These are phyloP conservation scores for Zosterops japonicus DNA, from an alignment of 2,113 vertebrate species.

Conservation along the genomic window DNA sequence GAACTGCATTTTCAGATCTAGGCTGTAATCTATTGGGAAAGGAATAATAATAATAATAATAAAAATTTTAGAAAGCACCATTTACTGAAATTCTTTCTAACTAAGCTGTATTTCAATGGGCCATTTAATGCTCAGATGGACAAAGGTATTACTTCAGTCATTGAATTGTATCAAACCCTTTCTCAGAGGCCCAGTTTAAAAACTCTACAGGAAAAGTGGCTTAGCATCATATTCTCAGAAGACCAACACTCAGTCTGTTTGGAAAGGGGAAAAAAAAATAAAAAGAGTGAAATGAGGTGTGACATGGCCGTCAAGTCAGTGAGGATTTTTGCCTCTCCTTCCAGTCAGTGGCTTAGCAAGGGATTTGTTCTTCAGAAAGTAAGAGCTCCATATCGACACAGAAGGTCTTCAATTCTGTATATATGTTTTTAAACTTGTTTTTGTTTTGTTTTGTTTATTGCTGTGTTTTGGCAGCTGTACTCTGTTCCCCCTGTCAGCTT, in stretches of 20 bases:
- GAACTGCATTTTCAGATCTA: slow-evolving; percentile 80
- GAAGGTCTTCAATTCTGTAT: not conserved
- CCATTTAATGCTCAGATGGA: slow-evolving; percentile 86
- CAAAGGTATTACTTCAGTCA: slow-evolving; percentile 86
- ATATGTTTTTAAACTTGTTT: not conserved
- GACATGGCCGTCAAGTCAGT: slow-evolving; percentile 5
- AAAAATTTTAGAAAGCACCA: slow-evolving; percentile 71
- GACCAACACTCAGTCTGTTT: slow-evolving; percentile 66
- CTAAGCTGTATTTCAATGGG: slow-evolving; percentile 82
- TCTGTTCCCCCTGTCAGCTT: not conserved
- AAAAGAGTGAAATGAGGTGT: slow-evolving; percentile 69
- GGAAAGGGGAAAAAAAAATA: not conserved
- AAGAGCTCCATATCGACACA: not conserved
- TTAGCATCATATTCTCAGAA: slow-evolving; percentile 73
- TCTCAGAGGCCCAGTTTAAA: slow-evolving; percentile 78
- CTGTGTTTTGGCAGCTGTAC: not conserved
- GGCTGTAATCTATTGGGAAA: slow-evolving; percentile 74
- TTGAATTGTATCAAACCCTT: slow-evolving; percentile 78
- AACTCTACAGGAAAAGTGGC: slow-evolving; percentile 76
- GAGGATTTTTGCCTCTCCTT: slow-evolving; percentile 28
- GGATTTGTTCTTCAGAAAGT: slow-evolving; percentile 34
- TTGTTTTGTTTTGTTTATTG: not conserved
- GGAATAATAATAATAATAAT: slow-evolving; percentile 49
- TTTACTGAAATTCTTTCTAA: slow-evolving; percentile 77
- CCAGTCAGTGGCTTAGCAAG: slow-evolving; percentile 29